phyloP scores from a whole-genome alignment of 2,797 vertebrate genomes.

The Psittacula derbiana region DNA sequence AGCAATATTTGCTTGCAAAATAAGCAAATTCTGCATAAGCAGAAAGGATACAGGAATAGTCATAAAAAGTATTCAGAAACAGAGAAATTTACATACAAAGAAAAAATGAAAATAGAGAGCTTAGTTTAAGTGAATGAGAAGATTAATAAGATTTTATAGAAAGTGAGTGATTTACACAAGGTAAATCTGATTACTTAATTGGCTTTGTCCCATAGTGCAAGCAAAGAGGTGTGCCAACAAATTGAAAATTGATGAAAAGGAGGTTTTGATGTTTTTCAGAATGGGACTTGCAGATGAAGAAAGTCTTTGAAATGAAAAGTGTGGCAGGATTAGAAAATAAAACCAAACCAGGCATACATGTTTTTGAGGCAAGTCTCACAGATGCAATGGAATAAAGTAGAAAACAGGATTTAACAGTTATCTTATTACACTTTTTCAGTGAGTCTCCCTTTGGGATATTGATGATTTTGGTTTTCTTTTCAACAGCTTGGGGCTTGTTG shows the following conservation, averaged over 20 bases:
- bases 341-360: neutral
- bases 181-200: neutral
- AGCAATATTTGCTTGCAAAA: too few relatives aligned
- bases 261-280: neutral
- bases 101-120: neutral
- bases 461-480: neutral
- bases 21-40: too few relatives aligned
- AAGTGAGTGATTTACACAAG: neutral
- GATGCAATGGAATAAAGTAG: neutral
- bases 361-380: neutral
- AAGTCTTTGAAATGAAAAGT: neutral
- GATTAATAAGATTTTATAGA: neutral
- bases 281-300: neutral
- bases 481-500: neutral
- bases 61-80: neutral
- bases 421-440: neutral
- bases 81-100: neutral
- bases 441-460: neutral
- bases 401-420: neutral
- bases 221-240: neutral
- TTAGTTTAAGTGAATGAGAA: neutral
- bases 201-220: neutral
- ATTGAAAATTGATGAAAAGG: neutral
- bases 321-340: neutral
- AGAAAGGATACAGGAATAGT: neutral